Percentiles rank a stretch among this genome's conserved stretches.
Evolutionary conservation across 2,888 invertebrate species (phyloP).

Genomic region (Macrophya alboannulata): DNA sequence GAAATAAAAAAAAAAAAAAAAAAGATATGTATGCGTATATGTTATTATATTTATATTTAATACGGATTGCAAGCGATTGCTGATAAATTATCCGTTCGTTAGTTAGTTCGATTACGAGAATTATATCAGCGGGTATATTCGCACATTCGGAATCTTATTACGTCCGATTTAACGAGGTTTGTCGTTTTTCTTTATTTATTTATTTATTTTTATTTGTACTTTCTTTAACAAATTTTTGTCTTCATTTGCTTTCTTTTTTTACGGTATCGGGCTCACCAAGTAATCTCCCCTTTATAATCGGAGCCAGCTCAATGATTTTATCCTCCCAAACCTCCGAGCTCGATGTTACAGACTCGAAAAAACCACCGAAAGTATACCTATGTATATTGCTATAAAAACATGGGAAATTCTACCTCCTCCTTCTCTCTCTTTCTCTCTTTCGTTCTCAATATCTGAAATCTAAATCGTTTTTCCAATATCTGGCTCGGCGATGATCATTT

Average conservation of each 20-base stretch:
- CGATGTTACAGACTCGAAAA: not conserved
- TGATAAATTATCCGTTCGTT: not conserved
- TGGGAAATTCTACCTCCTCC: not conserved
- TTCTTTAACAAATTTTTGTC: no score
- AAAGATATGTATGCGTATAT: not conserved
- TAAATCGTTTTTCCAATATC: not conserved
- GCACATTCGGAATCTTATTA: not conserved
- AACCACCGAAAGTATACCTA: conserved; percentile 3
- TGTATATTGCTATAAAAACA: not conserved
- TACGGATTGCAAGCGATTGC: not conserved
- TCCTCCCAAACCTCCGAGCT: conserved; percentile 3
- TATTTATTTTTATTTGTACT: not conserved
- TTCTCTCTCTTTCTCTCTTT: not conserved
- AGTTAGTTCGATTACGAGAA: not conserved
- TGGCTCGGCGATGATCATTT: not conserved
- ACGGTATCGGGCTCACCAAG: conserved; percentile 7
- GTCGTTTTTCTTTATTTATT: not conserved
- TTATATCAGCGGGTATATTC: not conserved
- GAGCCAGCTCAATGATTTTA: conserved; percentile 24
- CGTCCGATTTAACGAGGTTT: conserved; percentile 19
- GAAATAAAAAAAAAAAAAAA: not conserved
- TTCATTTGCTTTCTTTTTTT: not conserved
- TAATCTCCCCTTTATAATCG: conserved; percentile 9
- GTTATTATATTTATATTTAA: not conserved
- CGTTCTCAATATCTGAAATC: conserved; percentile 5